phyloP scores from a whole-genome alignment of 2,113 vertebrate species.

The Hassar affinis region DNA sequence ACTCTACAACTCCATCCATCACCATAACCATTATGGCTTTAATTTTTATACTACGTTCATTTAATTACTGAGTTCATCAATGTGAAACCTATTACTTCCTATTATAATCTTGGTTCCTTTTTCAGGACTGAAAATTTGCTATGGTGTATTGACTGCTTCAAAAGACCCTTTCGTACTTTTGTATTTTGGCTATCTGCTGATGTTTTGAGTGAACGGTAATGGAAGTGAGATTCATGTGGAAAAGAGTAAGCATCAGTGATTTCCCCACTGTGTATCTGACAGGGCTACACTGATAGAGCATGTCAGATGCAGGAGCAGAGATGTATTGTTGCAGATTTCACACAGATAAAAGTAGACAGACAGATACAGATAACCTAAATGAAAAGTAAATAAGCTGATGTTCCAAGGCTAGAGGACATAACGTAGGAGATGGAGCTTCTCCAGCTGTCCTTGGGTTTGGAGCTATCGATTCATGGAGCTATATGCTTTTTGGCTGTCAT shows the following conservation, averaged over 20 bases:
- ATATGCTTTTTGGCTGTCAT: too few relatives aligned
- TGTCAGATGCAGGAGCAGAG: not conserved
- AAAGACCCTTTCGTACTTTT: not conserved
- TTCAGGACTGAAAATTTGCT: not conserved
- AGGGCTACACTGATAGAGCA: not conserved
- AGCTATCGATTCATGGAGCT: not conserved
- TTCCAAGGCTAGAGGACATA: not conserved
- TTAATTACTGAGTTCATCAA: not conserved
- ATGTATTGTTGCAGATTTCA: constrained; percentile 22
- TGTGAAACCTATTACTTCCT: not conserved
- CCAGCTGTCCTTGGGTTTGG: not conserved
- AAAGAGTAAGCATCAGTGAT: not conserved
- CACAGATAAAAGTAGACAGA: constrained; percentile 1
- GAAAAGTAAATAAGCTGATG: constrained; percentile 4
- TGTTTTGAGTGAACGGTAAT: constrained; percentile 23
- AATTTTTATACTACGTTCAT: not conserved
- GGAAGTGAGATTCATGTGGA: constrained; percentile 14
- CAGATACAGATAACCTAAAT: not conserved
- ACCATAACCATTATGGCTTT: not conserved
- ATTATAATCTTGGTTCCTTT: not conserved
- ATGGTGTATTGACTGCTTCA: not conserved
- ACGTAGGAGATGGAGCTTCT: not conserved
- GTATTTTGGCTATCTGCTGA: constrained; percentile 13
- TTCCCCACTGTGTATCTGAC: constrained; percentile 10
- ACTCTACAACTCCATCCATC: not conserved